Conservation (phyloP, 2,113 vertebrate genomes). For the Ardeotis arabs region DNA sequence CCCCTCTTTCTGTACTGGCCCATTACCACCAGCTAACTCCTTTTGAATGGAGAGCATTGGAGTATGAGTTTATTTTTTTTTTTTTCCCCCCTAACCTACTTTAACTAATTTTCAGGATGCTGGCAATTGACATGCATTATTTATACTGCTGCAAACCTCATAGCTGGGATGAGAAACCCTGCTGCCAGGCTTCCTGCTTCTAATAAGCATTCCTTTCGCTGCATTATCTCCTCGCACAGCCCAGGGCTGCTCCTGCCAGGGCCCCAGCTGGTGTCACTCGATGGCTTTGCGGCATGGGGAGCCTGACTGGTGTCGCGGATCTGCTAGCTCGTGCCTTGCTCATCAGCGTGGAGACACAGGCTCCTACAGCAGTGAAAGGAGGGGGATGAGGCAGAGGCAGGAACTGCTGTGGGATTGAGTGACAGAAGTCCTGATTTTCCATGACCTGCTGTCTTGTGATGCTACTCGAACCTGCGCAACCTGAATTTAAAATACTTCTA, state of each 20-base stretch:
- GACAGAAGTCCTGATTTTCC: slow-evolving; percentile 28
- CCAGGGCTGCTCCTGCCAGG: slow-evolving; percentile 61
- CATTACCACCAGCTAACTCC: neutral
- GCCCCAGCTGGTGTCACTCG: slow-evolving; percentile 52
- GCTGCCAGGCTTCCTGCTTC: slow-evolving; percentile 28
- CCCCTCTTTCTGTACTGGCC: neutral
- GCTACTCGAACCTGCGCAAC: neutral
- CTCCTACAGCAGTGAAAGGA: neutral
- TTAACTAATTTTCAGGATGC: slow-evolving; percentile 58
- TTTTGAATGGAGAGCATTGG: neutral
- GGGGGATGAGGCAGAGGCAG: neutral
- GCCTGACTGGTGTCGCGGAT: neutral
- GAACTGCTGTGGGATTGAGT: neutral
- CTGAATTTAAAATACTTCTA: neutral
- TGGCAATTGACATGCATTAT: slow-evolving; percentile 58
- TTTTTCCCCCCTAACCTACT: neutral
- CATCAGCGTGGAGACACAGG: slow-evolving; percentile 20
- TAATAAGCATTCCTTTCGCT: slow-evolving; percentile 57
- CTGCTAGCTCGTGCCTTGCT: neutral
- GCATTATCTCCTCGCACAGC: slow-evolving; percentile 24
- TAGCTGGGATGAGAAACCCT: slow-evolving; percentile 47
- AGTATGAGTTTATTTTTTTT: neutral
- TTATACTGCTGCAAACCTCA: slow-evolving; percentile 44
- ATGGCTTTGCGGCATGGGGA: slow-evolving; percentile 38
- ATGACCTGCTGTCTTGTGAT: neutral